Conservation (phyloP, 2,888 invertebrate species). For the Loripinus fragilis region DNA sequence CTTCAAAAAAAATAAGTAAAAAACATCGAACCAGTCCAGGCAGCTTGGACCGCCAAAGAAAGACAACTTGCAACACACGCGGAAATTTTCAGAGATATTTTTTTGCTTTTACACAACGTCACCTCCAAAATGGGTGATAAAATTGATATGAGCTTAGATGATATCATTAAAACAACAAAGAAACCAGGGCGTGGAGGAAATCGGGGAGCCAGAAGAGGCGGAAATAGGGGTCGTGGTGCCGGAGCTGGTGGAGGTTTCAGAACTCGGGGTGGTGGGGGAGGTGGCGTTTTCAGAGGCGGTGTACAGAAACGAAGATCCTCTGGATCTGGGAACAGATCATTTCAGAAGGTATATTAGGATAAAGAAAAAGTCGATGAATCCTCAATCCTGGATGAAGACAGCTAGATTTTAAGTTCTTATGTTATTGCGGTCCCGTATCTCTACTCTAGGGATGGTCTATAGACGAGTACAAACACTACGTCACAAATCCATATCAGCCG, state of each 20-base stretch:
- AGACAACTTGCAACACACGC: conserved; percentile 55
- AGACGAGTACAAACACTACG: no score
- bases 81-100: conserved; percentile 52
- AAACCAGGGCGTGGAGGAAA: conserved; percentile 83
- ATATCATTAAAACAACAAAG: conserved; percentile 93
- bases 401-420: no score
- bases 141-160: conserved; percentile 98
- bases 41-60: conserved; percentile 54
- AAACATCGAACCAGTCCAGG: conserved; percentile 49
- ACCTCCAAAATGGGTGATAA: conserved; percentile 92
- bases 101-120: background rate
- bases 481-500: no score
- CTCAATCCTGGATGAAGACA: no score
- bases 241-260: conserved; percentile 81
- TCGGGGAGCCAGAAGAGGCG: conserved; percentile 84
- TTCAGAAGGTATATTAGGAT: conserved; percentile 52
- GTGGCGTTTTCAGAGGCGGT: conserved; percentile 83
- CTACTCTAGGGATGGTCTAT: no score
- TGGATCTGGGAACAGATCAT: conserved; percentile 45
- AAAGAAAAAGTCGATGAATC: no score
- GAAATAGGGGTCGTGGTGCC: conserved; percentile 69
- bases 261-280: conserved; percentile 82
- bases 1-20: no score
- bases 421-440: no score
- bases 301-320: conserved; percentile 74